Conservation (phyloP, 1,140 invertebrate species). For the Rhynchophorus ferrugineus region DNA sequence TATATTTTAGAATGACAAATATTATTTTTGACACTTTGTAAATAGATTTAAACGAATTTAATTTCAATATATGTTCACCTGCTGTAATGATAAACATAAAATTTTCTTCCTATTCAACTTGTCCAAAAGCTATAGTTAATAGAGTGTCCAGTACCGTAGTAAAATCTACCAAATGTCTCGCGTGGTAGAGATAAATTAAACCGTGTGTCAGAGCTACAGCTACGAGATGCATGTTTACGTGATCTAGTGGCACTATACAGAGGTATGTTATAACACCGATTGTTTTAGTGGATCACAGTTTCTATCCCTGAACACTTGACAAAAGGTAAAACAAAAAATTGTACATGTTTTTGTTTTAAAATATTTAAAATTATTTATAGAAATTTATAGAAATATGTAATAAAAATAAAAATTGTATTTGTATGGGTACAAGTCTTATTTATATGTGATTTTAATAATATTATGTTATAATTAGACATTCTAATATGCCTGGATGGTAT, state of each 20-base stretch:
- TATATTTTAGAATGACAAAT: too few species aligned
- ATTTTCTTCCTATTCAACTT: constrained; percentile 89
- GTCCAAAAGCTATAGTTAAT: constrained; percentile 77
- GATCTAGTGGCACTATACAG: constrained; percentile 64
- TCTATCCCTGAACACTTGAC: constrained; percentile 66
- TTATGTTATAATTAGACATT: too few species aligned
- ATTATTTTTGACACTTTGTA: too few species aligned
- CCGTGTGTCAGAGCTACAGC: constrained; percentile 65
- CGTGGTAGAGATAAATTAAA: constrained; percentile 70
- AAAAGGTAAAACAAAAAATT: too few species aligned
- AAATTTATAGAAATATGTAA: too few species aligned
- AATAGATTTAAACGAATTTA: too few species aligned
- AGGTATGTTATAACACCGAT: constrained; percentile 67
- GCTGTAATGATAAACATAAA: constrained; percentile 79
- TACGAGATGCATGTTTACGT: constrained; percentile 60
- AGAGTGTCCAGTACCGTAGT: constrained; percentile 57
- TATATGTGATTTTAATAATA: too few species aligned
- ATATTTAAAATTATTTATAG: too few species aligned
- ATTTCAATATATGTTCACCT: constrained; percentile 54
- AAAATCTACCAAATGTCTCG: constrained; percentile 74
- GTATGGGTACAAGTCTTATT: too few species aligned
- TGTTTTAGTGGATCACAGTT: constrained; percentile 69
- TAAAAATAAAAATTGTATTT: too few species aligned
- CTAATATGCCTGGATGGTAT: too few species aligned
- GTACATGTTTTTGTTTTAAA: too few species aligned